phyloP scores from a whole-genome alignment of 2,113 vertebrate genomes.

The Malaclemys terrapin region DNA sequence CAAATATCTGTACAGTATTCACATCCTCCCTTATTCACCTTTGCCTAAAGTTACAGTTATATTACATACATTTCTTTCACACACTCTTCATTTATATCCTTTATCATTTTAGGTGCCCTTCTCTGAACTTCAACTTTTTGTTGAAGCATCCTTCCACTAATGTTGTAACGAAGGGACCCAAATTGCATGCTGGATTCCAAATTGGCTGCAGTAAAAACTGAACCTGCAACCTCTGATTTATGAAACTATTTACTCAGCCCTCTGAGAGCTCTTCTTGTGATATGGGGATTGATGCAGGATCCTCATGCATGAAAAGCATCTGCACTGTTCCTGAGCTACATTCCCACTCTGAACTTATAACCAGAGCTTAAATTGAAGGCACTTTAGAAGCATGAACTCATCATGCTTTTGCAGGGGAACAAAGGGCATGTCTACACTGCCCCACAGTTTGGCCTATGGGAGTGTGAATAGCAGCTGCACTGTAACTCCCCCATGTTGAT shows the following conservation, averaged over 20 bases:
- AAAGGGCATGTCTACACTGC: not conserved
- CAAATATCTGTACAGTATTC: slow-evolving; percentile 11
- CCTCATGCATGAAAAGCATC: slow-evolving; percentile 50
- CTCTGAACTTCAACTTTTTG: not conserved
- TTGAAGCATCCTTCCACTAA: not conserved
- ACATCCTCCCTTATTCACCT: not conserved
- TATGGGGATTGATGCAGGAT: not conserved
- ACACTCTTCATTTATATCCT: slow-evolving; percentile 2
- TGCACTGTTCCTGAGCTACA: slow-evolving; percentile 21
- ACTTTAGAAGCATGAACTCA: not conserved
- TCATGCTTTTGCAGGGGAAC: not conserved
- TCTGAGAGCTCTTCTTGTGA: slow-evolving; percentile 50
- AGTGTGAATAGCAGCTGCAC: not conserved
- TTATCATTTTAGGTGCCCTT: slow-evolving; percentile 1
- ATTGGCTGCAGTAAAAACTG: slow-evolving; percentile 34
- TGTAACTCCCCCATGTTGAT: not conserved
- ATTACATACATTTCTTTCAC: not conserved
- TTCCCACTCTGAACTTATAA: not conserved
- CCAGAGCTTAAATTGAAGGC: not conserved
- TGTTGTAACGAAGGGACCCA: not conserved
- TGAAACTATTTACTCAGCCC: slow-evolving; percentile 46
- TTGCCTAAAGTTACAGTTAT: not conserved
- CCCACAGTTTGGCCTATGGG: not conserved
- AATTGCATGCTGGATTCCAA: slow-evolving; percentile 1
- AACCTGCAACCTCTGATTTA: slow-evolving; percentile 54